Conservation (phyloP, 2,888 invertebrate species). For the Ennomos quercinarius region DNA sequence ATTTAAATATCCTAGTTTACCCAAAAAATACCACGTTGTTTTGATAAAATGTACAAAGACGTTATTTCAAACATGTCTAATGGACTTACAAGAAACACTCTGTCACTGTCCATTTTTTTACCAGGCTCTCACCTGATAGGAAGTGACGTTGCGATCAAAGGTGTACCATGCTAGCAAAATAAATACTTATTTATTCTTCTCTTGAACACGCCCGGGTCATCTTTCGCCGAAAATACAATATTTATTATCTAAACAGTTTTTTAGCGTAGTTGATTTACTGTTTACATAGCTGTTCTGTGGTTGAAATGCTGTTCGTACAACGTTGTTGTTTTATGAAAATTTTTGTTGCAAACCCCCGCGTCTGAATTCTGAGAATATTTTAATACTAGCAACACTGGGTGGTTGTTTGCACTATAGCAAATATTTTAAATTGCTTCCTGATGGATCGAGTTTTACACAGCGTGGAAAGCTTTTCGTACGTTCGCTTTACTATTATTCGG, state of each 20-base stretch:
- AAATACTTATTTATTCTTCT: too few relatives aligned
- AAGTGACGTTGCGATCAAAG: too few relatives aligned
- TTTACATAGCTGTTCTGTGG: neutral
- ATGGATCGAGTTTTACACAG: conserved; percentile 35
- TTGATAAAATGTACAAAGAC: too few relatives aligned
- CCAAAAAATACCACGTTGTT: too few relatives aligned
- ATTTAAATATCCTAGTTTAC: neutral
- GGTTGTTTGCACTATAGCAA: conserved; percentile 35
- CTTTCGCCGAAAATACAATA: too few relatives aligned
- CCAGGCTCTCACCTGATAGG: too few relatives aligned
- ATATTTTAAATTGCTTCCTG: conserved; percentile 42
- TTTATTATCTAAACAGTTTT: too few relatives aligned
- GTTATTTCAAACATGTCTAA: too few relatives aligned
- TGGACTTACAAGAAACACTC: too few relatives aligned
- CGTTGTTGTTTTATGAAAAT: conserved; percentile 56
- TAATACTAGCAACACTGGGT: conserved; percentile 41
- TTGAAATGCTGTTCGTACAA: conserved; percentile 16
- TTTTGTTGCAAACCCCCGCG: conserved; percentile 45
- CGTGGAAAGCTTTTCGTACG: conserved; percentile 2
- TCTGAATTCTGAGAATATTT: conserved; percentile 49
- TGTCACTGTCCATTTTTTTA: too few relatives aligned
- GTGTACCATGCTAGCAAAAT: too few relatives aligned
- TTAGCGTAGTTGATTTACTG: conserved; percentile 7
- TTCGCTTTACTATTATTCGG: neutral
- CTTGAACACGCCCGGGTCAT: too few relatives aligned